Evolutionary conservation across 2,797 vertebrate genomes (phyloP), one percentile per base, ranked within the genome.

Genomic region (Micrastur ruficollis): DNA sequence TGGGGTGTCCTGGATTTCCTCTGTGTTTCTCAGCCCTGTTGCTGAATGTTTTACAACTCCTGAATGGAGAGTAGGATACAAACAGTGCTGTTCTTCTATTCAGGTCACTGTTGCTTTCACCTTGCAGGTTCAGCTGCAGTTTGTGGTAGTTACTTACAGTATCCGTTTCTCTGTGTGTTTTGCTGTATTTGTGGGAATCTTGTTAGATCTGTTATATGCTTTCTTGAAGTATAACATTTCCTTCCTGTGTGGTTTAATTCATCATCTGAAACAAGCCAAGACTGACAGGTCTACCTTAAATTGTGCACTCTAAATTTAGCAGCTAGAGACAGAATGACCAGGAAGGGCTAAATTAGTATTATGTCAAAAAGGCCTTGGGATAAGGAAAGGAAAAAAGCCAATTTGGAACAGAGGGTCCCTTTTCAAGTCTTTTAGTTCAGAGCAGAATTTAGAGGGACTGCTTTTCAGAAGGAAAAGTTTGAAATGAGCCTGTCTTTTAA

Each of bases 261-360:
- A 53, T 97, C 91, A 89, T 91, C 56, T 75, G 92, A 58, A 95
- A 89, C 65, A 89, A 89, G 65, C 72, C 3, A 5, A 91, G 90
- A 66, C 93, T 78, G 79, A 73, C 86, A 87, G 68, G 50, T 93
- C 95, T 97, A 92, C 95, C 96, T 97, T 96, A 97, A 97, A 71
- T 23, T 34, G 75, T 86, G 42, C 42, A 4, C 61, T 83, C 86
- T 93, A 97, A 95, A 96, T 96, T 93, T 95, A 96, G 93, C 86
- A 75, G 68, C 71, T 58, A 82, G 63, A 89, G 72, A 68, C 86
- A 87, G 95, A 95, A 90, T 73, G 58, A 86, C 95, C 95, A 92
- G 94, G 93, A 97, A 96, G 87, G 89, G 40, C 94, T 97, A 93
- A 95, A 94, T 96, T 97, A 96, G 91, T 95, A 73, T 91, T 92